Evolutionary conservation across 2,113 vertebrate genomes (phyloP), one percentile per base, ranked within the genome.

Genomic region (Zosterops borbonicus): DNA sequence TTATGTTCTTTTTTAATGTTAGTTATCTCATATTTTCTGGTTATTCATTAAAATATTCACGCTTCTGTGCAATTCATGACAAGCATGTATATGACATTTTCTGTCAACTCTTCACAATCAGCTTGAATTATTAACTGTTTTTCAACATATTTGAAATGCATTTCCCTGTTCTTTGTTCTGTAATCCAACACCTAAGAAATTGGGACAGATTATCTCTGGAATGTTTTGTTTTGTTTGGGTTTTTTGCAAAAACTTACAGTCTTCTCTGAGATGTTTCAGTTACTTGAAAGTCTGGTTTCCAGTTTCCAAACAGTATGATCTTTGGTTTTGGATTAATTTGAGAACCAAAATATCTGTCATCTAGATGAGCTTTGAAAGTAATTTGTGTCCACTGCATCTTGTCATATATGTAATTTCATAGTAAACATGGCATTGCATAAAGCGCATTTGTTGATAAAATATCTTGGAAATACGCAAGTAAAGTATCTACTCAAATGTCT

Each of bases 401-500:
- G 31, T 31, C 29, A 47, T 64, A 13, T 6, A 11, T 60, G 44
- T 69, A 9, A 49, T 68, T 79, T n/a, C 0, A 0, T 56, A 31
- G 39, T 42, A 44, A 47, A 75, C 1, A 1, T 58, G 10, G 4
- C 17, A 77, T 44, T 90, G 16, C 13, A 65, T 93, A 20, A 90
- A 69, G 10, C 9, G 7, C 1, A 1, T 76, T 73, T 9, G 18
- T 64, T 71, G 24, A 35, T 75, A 60, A 2, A 17, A 31, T 70
- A 19, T 53, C n/a, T 75, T 63, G 27, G 17, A 78, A 78, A 20
- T 71, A 52, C 1, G 2, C 29, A 42, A 60, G 16, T 35, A n/a
- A 85, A 79, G 6, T 4, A n/a, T 42, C 4, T 53, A 39, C 6
- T 63, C 35, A 44, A 50, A 80, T 59, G 6, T 22, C 41, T 19